Evolutionary conservation across 2,113 vertebrate genomes (phyloP).

Genomic region (Pelvicachromis taeniatus): DNA sequence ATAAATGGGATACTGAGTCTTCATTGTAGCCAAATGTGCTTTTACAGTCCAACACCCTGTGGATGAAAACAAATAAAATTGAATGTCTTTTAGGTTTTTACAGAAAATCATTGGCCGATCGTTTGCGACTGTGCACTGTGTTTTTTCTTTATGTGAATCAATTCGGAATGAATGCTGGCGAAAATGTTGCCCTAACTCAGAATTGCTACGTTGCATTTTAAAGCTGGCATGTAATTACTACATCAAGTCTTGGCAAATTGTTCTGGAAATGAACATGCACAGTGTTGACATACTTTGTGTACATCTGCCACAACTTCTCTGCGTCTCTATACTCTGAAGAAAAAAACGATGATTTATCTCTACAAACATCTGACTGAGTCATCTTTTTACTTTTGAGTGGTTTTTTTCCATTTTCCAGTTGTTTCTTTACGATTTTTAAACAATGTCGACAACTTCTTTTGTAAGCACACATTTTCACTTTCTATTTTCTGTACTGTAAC

Average conservation of each 20-base stretch:
- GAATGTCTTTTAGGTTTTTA: slow-evolving; percentile 41
- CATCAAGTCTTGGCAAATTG: background rate
- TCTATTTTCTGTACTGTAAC: slow-evolving; percentile 89
- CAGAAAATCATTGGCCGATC: background rate
- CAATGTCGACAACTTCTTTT: slow-evolving; percentile 57
- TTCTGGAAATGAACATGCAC: slow-evolving; percentile 7
- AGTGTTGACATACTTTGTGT: slow-evolving; percentile 29
- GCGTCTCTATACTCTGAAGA: background rate
- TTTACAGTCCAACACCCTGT: background rate
- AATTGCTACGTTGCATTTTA: background rate
- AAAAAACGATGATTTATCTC: background rate
- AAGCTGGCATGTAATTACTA: slow-evolving; percentile 7
- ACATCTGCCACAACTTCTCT: background rate
- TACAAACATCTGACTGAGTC: slow-evolving; percentile 33
- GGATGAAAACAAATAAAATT: slow-evolving; percentile 10
- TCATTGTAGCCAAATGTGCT: background rate
- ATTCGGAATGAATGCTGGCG: background rate
- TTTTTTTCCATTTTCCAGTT: slow-evolving; percentile 14
- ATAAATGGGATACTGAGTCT: background rate
- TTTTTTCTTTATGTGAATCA: background rate
- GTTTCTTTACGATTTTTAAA: slow-evolving; percentile 68
- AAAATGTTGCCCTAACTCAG: background rate
- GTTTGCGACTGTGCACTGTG: background rate
- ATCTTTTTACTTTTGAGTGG: slow-evolving; percentile 7
- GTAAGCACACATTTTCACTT: slow-evolving; percentile 75